Evolutionary conservation across 2,797 vertebrate species (phyloP).

Genomic region (Echeneis naucrates): DNA sequence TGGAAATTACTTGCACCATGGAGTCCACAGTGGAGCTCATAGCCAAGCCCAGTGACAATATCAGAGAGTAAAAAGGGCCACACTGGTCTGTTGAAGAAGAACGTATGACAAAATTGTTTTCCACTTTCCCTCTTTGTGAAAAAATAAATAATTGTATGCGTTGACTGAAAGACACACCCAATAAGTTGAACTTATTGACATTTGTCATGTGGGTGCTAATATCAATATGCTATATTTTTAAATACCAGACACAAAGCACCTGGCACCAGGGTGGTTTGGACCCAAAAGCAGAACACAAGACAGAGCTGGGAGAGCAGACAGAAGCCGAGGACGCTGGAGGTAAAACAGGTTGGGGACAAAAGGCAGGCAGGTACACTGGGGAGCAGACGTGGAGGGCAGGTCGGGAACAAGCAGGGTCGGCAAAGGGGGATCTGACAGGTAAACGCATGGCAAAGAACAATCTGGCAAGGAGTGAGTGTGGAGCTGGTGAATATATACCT

Average conservation of each 20-base stretch:
- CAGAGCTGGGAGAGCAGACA: no score
- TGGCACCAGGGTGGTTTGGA: no score
- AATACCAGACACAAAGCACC: neutral
- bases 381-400: no score
- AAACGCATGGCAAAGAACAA: no score
- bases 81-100: constrained; percentile 16
- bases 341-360: no score
- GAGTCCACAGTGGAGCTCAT: constrained; percentile 45
- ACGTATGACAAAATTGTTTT: constrained; percentile 25
- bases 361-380: no score
- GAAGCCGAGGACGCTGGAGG: no score
- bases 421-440: no score
- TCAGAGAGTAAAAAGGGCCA: constrained; percentile 32
- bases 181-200: constrained; percentile 24
- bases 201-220: constrained; percentile 35
- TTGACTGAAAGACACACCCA: neutral
- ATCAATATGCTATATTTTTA: neutral
- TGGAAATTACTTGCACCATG: constrained; percentile 60
- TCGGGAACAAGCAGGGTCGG: no score
- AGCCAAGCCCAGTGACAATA: constrained; percentile 19
- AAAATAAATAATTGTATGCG: constrained; percentile 19
- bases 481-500: no score
- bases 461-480: no score
- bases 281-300: no score
- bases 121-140: constrained; percentile 2